Conservation (phyloP, 2,113 vertebrate species). For the Atrichornis clamosus region DNA sequence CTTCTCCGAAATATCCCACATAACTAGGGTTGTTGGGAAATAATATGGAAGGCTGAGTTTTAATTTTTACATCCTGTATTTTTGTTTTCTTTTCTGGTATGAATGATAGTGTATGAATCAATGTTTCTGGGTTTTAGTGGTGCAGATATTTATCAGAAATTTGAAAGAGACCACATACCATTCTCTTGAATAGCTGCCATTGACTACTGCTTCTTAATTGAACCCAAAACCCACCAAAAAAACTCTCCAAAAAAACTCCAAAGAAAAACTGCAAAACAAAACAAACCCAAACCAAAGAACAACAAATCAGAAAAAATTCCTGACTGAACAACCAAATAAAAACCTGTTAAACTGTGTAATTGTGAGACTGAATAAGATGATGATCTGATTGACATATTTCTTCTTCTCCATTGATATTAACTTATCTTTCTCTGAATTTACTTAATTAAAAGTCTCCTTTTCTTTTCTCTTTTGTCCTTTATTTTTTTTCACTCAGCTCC, state of each 20-base stretch:
- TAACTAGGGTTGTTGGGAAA: background rate
- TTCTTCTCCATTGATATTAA: background rate
- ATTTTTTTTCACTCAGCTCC: background rate
- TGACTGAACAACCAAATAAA: background rate
- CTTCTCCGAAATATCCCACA: background rate
- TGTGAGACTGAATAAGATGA: background rate
- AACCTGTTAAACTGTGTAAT: background rate
- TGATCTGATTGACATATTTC: background rate
- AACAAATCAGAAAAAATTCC: background rate
- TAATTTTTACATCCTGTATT: background rate
- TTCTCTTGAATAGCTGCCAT: background rate
- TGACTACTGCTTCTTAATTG: background rate
- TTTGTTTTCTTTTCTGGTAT: background rate
- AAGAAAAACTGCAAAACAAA: background rate
- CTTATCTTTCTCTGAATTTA: background rate
- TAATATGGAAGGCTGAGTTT: background rate
- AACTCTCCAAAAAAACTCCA: background rate
- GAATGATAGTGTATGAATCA: background rate
- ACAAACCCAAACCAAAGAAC: background rate
- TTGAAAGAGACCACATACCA: rapidly evolving
- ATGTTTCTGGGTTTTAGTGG: background rate
- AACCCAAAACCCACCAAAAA: background rate
- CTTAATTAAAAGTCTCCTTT: background rate
- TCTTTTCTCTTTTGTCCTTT: background rate
- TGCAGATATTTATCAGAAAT: background rate